Conservation (phyloP, 2,113 vertebrate genomes). For the Ammodytes marinus region DNA sequence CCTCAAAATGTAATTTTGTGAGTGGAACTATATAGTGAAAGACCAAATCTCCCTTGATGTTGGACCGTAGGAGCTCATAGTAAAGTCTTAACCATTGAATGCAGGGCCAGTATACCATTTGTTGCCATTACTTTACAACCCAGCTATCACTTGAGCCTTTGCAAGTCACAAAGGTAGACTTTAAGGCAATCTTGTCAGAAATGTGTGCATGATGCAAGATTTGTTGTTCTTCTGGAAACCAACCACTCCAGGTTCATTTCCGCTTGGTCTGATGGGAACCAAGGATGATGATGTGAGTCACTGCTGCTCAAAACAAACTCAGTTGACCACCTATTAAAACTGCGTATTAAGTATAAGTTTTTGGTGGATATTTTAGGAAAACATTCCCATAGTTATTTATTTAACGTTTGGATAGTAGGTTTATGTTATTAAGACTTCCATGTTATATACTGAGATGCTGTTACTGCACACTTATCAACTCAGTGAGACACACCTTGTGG, state of each 20-base stretch:
- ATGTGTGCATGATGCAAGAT: neutral
- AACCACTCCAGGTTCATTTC: neutral
- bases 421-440: too few relatives aligned
- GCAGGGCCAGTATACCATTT: neutral
- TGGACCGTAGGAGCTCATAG: neutral
- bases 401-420: too few relatives aligned
- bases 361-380: neutral
- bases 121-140: neutral
- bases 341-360: neutral
- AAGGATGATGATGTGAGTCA: neutral
- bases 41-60: neutral
- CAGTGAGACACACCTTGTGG: neutral
- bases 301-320: neutral
- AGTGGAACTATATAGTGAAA: neutral
- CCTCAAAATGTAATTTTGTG: neutral
- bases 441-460: too few relatives aligned
- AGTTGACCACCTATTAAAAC: neutral
- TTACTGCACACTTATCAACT: neutral
- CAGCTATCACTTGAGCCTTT: neutral
- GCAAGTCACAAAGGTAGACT: neutral
- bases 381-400: too few relatives aligned
- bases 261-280: neutral
- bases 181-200: neutral
- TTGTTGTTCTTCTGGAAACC: constrained; percentile 7
- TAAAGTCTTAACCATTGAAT: neutral